Conservation (phyloP, 2,797 vertebrate genomes). For the Rhinogobio ventralis region DNA sequence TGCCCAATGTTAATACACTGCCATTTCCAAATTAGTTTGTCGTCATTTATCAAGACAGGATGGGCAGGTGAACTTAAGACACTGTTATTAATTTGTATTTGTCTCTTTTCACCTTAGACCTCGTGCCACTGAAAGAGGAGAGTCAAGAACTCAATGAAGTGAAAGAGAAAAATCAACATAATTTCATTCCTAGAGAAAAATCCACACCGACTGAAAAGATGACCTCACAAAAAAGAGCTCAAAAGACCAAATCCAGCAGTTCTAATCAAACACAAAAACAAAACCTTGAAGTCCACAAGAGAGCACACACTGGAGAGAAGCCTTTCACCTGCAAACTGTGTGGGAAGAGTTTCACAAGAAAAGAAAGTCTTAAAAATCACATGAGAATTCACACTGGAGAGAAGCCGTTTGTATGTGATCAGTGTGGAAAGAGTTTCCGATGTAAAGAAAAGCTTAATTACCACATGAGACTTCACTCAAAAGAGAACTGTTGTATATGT, state of each 20-base stretch:
- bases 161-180: not conserved
- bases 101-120: not conserved
- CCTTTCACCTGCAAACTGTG: not conserved
- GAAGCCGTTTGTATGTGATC: not conserved
- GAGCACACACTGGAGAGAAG: not conserved
- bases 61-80: not conserved
- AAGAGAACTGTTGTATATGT: not conserved
- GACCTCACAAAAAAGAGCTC: not conserved
- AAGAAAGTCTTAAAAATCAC: not conserved
- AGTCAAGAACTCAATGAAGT: not conserved
- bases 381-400: not conserved
- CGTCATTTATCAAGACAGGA: not conserved
- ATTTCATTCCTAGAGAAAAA: not conserved
- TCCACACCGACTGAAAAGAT: not conserved
- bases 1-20: not conserved
- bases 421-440: not conserved
- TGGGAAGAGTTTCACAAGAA: not conserved
- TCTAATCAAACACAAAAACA: not conserved
- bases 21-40: not conserved
- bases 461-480: not conserved
- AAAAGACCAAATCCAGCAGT: not conserved
- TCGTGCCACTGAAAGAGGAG: not conserved
- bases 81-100: not conserved
- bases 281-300: not conserved
- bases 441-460: not conserved